phyloP scores from a whole-genome alignment of 2,888 invertebrate species.

The Agrotis puta region DNA sequence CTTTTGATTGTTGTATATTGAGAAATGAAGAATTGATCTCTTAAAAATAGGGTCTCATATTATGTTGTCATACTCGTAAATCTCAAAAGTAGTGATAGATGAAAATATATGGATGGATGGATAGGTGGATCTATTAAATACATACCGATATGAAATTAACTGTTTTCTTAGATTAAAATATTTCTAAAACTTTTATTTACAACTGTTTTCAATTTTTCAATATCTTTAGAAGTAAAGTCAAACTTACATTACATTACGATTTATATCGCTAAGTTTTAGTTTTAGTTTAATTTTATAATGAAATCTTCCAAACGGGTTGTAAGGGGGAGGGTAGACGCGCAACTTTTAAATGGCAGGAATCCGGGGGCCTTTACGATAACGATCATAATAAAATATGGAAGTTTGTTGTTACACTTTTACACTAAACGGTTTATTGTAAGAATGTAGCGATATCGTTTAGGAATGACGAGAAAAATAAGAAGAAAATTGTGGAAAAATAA shows the following conservation, averaged over 20 bases:
- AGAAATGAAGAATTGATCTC: too few species aligned
- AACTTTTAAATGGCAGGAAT: slow-evolving; percentile 86
- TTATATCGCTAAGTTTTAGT: slow-evolving; percentile 74
- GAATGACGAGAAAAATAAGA: slow-evolving; percentile 49
- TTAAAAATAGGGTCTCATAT: too few species aligned
- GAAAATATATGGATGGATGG: too few species aligned
- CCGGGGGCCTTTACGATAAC: slow-evolving; percentile 87
- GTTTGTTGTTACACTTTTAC: slow-evolving; percentile 86
- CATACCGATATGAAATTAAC: too few species aligned
- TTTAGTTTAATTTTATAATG: slow-evolving; percentile 87
- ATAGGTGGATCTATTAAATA: too few species aligned
- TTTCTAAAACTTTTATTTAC: not conserved
- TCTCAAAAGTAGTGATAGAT: too few species aligned
- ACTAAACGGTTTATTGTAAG: slow-evolving; percentile 90
- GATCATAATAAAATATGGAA: slow-evolving; percentile 91
- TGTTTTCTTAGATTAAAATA: too few species aligned
- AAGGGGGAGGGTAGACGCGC: slow-evolving; percentile 64
- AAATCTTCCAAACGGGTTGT: slow-evolving; percentile 82
- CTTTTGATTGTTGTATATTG: not conserved
- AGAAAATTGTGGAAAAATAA: not conserved
- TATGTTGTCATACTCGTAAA: too few species aligned
- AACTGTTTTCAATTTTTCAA: slow-evolving; percentile 13
- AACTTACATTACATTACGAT: slow-evolving; percentile 58
- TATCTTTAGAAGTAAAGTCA: slow-evolving; percentile 40
- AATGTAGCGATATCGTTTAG: slow-evolving; percentile 75